Percentiles rank a stretch among this genome's conserved stretches.
phyloP scores from a whole-genome alignment of 2,113 vertebrate genomes.

The Malurus cyaneus region DNA sequence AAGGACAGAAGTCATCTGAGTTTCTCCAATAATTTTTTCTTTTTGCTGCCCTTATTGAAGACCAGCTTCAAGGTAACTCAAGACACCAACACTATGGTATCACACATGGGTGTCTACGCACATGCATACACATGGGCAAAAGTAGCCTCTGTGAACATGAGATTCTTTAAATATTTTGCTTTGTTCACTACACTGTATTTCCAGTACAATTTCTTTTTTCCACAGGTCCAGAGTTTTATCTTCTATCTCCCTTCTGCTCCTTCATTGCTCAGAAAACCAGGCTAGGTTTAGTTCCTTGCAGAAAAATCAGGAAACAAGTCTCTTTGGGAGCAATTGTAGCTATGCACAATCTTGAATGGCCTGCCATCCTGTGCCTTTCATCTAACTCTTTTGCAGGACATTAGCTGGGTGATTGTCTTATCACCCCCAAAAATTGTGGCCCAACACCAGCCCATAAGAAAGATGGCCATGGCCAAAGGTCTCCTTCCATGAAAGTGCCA shows the following conservation, averaged over 20 bases:
- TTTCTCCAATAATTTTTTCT: not conserved
- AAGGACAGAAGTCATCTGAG: not conserved
- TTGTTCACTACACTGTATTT: not conserved
- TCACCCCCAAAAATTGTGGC: rapidly evolving
- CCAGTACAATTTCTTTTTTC: not conserved
- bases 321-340: not conserved
- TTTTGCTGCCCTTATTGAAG: not conserved
- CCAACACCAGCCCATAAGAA: not conserved
- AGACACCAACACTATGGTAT: not conserved
- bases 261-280: not conserved
- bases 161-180: not conserved
- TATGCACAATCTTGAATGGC: not conserved
- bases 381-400: not conserved
- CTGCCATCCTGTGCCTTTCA: not conserved
- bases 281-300: not conserved
- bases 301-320: not conserved
- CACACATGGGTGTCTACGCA: not conserved
- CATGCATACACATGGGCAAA: not conserved
- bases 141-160: rapidly evolving
- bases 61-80: not conserved
- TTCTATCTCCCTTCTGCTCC: not conserved
- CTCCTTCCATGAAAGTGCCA: not conserved
- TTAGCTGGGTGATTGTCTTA: not conserved
- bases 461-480: not conserved
- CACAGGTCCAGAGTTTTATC: not conserved